Base-by-base conservation (phyloP, 2,888 invertebrate genomes). In the Alentia gelatinosa region DNA sequence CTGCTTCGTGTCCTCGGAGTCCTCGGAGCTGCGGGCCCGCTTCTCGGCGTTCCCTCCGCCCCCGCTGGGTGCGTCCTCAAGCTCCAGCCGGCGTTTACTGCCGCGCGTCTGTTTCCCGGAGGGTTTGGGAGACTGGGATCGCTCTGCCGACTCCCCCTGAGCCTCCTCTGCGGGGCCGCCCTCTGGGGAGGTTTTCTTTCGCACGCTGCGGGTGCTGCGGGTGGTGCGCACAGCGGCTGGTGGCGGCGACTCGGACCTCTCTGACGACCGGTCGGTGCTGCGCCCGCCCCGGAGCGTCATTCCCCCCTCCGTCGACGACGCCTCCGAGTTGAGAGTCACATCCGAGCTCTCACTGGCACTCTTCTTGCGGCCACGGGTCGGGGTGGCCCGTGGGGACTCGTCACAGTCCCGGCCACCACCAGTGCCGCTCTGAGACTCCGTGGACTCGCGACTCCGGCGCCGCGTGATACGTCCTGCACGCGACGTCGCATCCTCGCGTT, bases 41-140 rank as follows among this genome's bases (percentile, higher is more conserved):
- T 4, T 89, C 89, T n/a, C 1, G 37, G 15, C 50, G 33, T 90
- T 15, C 37, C 23, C 42, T 90, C 83, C 35, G 79, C 83, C n/a
- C 83, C 90, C 26, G 63, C 9, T 1, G 35, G 68, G 37, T 30
- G 9, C 86, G 12, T 90, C 90, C 7, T 90, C 90, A 33, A 90
- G 40, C 26, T 79, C 90, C 19, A 91, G 89, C 35, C 89, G 7
- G 12, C 91, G 75, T 37, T 91, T 91, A 86, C 91, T 91, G 40
- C 89, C 89, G 40, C 91, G 3, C 0, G 91, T 91, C 35, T 42
- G 42, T 39, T 63, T 89, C n/a, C n/a, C n/a, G 4, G 47, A 30
- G n/a, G 74, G 89, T 42, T 91, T 89, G 33, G 74, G 89, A 47
- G 89, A 68, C 23, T 75, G 47, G 23, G 91, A 37, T 23, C 50